Conservation (phyloP, 1,140 invertebrate species). For the Bombus picipes region DNA sequence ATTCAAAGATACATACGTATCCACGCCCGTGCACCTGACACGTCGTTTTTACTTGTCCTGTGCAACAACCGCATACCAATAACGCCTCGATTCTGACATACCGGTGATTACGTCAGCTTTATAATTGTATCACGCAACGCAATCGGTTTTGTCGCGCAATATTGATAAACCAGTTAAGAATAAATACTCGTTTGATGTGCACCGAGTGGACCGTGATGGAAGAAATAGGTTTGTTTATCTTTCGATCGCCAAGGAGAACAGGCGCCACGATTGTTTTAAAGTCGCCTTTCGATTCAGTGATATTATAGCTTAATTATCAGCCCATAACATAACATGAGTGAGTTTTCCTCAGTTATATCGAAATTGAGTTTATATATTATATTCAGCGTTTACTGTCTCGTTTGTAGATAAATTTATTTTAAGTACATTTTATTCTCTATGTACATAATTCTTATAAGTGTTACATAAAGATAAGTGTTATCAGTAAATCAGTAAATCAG, state of each 20-base stretch:
- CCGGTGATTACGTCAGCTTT: conserved; percentile 64
- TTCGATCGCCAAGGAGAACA: neutral
- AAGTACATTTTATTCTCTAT: too few relatives aligned
- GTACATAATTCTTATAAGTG: too few relatives aligned
- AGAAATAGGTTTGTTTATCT: neutral
- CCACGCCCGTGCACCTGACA: neutral
- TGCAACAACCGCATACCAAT: conserved; percentile 50
- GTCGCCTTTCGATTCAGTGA: neutral
- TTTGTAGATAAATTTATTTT: too few relatives aligned
- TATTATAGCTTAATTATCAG: neutral
- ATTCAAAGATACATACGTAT: conserved; percentile 1
- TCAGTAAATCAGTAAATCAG: neutral
- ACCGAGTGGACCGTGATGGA: neutral
- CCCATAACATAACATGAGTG: neutral
- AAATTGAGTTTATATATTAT: neutral
- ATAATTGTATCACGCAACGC: conserved; percentile 60
- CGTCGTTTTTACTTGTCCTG: conserved; percentile 48
- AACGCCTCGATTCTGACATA: conserved; percentile 40
- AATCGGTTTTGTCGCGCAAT: conserved; percentile 33
- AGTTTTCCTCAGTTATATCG: neutral
- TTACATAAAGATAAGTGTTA: neutral
- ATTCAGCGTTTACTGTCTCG: too few relatives aligned
- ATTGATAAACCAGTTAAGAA: conserved; percentile 31
- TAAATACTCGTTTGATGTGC: neutral
- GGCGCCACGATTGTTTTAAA: neutral